Conservation (phyloP, 2,113 vertebrate species). For the Stomatorhinus ivindoensis region DNA sequence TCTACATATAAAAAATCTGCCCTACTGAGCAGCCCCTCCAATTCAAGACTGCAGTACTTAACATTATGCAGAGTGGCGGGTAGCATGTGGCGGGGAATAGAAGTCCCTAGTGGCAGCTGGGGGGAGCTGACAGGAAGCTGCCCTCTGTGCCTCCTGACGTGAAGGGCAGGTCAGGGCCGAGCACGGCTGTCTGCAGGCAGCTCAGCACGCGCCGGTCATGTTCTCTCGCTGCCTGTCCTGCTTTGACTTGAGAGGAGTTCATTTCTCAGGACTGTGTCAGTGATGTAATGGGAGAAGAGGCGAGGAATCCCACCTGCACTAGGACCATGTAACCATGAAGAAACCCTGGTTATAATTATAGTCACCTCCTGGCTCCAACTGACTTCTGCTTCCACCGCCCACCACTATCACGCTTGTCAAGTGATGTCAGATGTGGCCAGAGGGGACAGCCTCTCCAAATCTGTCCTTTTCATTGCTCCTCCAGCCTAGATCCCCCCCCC, state of each 20-base stretch:
- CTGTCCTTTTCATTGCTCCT: conserved; percentile 27
- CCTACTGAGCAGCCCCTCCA: neutral
- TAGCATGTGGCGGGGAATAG: neutral
- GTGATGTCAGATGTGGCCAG: conserved; percentile 19
- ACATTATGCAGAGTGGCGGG: neutral
- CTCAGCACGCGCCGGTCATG: neutral
- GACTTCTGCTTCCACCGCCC: neutral
- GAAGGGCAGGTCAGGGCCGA: neutral
- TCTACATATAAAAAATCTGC: neutral
- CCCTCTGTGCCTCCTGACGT: neutral
- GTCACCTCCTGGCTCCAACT: conserved; percentile 24
- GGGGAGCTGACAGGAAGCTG: neutral
- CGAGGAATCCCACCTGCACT: neutral
- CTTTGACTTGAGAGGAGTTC: neutral
- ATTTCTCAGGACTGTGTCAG: neutral
- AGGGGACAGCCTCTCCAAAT: conserved; percentile 36
- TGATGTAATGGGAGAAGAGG: neutral
- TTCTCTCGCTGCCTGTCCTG: neutral
- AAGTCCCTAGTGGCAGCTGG: neutral
- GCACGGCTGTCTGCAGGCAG: neutral
- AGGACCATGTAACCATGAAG: neutral
- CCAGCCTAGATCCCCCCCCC: conserved; percentile 18
- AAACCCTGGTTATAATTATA: conserved; percentile 27
- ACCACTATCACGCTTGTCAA: neutral
- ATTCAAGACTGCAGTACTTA: neutral